phyloP scores from a whole-genome alignment of 2,888 invertebrate genomes.

The Tigriopus californicus region DNA sequence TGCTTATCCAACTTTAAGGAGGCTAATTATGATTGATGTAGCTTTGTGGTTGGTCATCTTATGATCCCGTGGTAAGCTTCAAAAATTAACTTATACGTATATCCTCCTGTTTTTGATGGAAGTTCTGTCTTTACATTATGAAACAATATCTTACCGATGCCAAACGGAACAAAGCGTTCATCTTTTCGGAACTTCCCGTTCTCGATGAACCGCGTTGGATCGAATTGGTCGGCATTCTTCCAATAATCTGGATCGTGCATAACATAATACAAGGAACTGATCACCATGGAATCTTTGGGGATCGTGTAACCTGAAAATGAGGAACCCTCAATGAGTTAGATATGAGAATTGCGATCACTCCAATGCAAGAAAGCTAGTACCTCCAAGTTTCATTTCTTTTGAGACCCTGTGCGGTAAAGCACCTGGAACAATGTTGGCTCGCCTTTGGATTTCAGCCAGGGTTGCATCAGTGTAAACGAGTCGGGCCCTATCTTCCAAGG shows the following conservation, averaged over 20 bases:
- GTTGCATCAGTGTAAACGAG: conserved; percentile 10
- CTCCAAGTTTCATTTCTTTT: background rate
- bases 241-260: background rate
- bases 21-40: too few relatives aligned
- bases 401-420: conserved; percentile 2
- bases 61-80: too few relatives aligned
- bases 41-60: too few relatives aligned
- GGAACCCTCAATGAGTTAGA: too few relatives aligned
- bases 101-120: too few relatives aligned
- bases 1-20: too few relatives aligned
- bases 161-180: conserved; percentile 11
- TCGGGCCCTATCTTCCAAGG: background rate
- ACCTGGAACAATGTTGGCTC: conserved; percentile 7
- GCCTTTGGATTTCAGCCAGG: background rate
- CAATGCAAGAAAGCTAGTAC: background rate
- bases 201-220: conserved; percentile 6
- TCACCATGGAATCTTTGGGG: background rate
- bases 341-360: too few relatives aligned
- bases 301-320: conserved; percentile 6
- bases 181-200: conserved; percentile 10
- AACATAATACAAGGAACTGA: background rate
- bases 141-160: background rate
- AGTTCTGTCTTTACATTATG: too few relatives aligned
- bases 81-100: too few relatives aligned
- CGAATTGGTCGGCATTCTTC: background rate